phyloP scores from a whole-genome alignment of 2,797 vertebrate species.

The Serranus cabrilla region DNA sequence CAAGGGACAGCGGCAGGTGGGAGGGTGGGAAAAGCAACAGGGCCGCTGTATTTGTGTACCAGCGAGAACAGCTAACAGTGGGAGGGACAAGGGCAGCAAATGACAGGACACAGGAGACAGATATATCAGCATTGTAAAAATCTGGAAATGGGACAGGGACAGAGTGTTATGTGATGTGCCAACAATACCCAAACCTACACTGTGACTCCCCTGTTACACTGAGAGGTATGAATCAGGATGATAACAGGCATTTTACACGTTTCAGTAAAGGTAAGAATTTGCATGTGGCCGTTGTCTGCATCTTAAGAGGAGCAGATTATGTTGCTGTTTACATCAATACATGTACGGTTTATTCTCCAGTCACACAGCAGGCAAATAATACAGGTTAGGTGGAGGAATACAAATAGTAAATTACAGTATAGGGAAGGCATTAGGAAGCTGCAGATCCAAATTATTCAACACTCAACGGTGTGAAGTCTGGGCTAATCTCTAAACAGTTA shows the following conservation, averaged over 20 bases:
- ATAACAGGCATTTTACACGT: not conserved
- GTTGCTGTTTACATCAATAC: not conserved
- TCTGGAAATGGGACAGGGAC: not conserved
- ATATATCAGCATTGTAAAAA: conserved; percentile 17
- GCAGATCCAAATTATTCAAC: not conserved
- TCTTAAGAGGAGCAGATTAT: not conserved
- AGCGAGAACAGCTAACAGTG: conserved; percentile 11
- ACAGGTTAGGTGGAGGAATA: conserved; percentile 10
- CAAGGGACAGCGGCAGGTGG: conserved; percentile 23
- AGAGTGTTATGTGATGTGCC: not conserved
- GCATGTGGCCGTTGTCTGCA: not conserved
- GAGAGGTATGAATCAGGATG: not conserved
- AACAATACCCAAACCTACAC: not conserved
- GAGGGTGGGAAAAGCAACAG: conserved; percentile 6
- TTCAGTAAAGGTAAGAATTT: not conserved
- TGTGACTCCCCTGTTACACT: not conserved
- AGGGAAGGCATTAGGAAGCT: conserved; percentile 2
- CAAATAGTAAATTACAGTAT: not conserved
- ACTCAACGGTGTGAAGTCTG: no score
- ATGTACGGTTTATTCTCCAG: not conserved
- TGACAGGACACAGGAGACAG: not conserved
- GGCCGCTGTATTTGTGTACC: not conserved
- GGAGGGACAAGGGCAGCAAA: not conserved
- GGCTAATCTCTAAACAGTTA: no score
- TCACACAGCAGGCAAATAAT: conserved; percentile 4